Evolutionary conservation across 2,888 invertebrate species (phyloP).

Genomic region (Trichopria drosophilae): DNA sequence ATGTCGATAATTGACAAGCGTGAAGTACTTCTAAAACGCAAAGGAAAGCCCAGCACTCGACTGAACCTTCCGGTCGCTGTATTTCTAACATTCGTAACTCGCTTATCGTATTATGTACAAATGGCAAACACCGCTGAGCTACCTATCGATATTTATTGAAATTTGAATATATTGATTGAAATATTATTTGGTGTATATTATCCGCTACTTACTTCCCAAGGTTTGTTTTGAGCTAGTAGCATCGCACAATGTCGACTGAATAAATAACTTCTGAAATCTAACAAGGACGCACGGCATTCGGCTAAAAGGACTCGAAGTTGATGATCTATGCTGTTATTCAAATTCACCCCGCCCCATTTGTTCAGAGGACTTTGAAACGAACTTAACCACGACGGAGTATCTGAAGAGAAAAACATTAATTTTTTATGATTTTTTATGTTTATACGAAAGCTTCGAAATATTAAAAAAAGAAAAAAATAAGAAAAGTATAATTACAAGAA

Average conservation of each 20-base stretch:
- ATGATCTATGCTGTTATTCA: conserved; percentile 65
- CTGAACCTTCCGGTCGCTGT: conserved; percentile 77
- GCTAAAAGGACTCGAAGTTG: conserved; percentile 57
- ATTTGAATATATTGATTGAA: background rate
- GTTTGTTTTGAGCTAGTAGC: conserved; percentile 71
- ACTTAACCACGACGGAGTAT: conserved; percentile 82
- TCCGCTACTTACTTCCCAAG: conserved; percentile 72
- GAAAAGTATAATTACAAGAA: conserved; percentile 3
- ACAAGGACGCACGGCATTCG: conserved; percentile 67
- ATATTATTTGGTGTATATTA: conserved; percentile 10
- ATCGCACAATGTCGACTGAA: conserved; percentile 91
- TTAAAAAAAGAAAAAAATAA: background rate
- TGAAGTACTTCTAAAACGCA: conserved; percentile 87
- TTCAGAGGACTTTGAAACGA: conserved; percentile 79
- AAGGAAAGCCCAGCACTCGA: conserved; percentile 91
- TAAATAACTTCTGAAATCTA: conserved; percentile 91
- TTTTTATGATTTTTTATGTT: conserved; percentile 14
- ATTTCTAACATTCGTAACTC: conserved; percentile 83
- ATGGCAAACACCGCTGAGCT: conserved; percentile 84
- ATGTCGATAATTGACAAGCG: conserved; percentile 71
- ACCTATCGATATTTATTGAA: conserved; percentile 62
- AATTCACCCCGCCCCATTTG: conserved; percentile 73
- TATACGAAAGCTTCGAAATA: background rate
- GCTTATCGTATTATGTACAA: conserved; percentile 85
- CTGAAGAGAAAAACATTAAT: conserved; percentile 56